Evolutionary conservation across 2,797 vertebrate species (phyloP), one percentile per base, ranked within the genome.

Genomic region (Spatula clypeata): DNA sequence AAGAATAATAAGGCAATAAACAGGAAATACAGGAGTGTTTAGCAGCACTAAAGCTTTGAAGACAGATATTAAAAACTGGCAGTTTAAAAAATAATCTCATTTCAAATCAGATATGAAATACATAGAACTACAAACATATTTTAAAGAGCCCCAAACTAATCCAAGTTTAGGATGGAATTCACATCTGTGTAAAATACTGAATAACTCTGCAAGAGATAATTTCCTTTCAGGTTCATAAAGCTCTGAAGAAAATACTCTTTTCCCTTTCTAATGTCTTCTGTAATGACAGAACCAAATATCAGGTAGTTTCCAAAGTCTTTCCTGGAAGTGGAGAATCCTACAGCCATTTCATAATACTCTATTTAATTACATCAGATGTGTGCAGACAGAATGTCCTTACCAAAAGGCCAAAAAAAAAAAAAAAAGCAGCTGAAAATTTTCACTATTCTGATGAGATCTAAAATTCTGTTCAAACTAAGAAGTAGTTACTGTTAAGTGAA

Each of bases 1-100:
- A 91, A 86, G 58, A 83, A 79, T 55, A 95, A 87, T 61, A 93
- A 79, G 74, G 67, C 74, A 90, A 92, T 96, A 93, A 94, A 85
- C 60, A 3, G 4, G 53, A 61, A 89, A 88, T 53, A 94, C 57
- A 87, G 75, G 27, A 70, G 44, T 64, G 38, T 93, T 96, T 64
- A 94, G 64, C 51, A 87, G 60, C 53, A 71, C 44, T 94, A 92
- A 69, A 93, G 21, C 77, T 84, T 72, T 29, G 67, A 91, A 93
- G 71, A 87, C 6, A 84, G 65, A 36, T 55, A 93, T 66, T 94
- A 94, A 88, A 94, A 87, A 32, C 6, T 32, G 57, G 21, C 55
- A 95, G 62, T 70, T 88, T 61, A 74, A 94, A 88, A 94, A 92
- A 92, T 57, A 86, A 73, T 44, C 38, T 73, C 55, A 86, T 71